These are phyloP conservation scores for Anthoscopus minutus DNA, from an alignment of 2,113 vertebrate genomes.

Conservation along the genomic window DNA sequence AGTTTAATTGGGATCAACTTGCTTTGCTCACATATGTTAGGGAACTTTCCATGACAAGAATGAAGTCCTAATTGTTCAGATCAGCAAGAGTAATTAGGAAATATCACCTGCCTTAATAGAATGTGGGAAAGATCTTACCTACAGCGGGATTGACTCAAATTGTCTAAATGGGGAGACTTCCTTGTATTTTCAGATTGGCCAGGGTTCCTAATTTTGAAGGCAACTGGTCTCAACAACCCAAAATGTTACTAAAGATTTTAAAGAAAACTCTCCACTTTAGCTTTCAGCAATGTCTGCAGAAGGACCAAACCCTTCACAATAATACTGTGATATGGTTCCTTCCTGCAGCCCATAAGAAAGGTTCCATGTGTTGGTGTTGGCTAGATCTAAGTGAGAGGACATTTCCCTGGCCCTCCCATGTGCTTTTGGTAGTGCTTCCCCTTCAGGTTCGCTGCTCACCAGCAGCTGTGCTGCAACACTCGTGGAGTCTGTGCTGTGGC, in stretches of 20 bases:
- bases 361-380: neutral
- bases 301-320: neutral
- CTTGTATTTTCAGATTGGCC: neutral
- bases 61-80: neutral
- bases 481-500: fast-evolving
- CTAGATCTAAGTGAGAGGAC: neutral
- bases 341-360: neutral
- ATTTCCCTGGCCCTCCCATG: neutral
- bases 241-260: neutral
- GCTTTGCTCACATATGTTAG: neutral
- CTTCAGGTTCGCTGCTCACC: neutral
- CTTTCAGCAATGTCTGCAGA: neutral
- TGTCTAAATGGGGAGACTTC: neutral
- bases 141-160: neutral
- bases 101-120: neutral
- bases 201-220: neutral
- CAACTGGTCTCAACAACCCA: neutral
- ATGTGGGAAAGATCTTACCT: neutral
- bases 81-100: neutral
- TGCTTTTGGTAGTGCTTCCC: neutral
- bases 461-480: fast-evolving
- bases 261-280: neutral
- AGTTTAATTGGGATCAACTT: neutral
- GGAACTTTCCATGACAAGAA: neutral
- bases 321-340: neutral